Percentiles rank a stretch among this genome's conserved stretches.
phyloP scores from a whole-genome alignment of 1,140 invertebrate genomes.

The Zaprionus vittiger region DNA sequence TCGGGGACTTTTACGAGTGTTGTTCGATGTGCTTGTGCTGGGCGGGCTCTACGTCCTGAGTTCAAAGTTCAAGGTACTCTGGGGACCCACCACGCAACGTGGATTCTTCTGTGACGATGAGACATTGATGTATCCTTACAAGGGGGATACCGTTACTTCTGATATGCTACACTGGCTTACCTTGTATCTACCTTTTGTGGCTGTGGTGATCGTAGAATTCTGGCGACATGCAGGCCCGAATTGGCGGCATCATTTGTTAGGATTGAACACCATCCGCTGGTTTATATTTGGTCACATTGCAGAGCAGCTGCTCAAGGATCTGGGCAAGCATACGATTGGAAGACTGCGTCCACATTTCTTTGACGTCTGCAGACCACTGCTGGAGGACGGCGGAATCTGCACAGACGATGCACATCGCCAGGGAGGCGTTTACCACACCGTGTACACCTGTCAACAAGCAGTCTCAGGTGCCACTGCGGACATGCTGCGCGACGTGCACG shows the following conservation, averaged over 20 bases:
- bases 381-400: slow-evolving; percentile 70
- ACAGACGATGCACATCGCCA: slow-evolving; percentile 80
- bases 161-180: slow-evolving; percentile 33
- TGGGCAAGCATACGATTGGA: slow-evolving; percentile 95
- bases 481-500: slow-evolving; percentile 88
- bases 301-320: slow-evolving; percentile 92
- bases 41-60: slow-evolving; percentile 32
- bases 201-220: slow-evolving; percentile 37
- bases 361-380: slow-evolving; percentile 88
- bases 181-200: slow-evolving; percentile 41
- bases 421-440: slow-evolving; percentile 87
- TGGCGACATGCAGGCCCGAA: neutral
- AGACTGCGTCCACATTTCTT: slow-evolving; percentile 96
- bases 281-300: slow-evolving; percentile 93
- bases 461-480: slow-evolving; percentile 83
- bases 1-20: slow-evolving; percentile 21
- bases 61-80: slow-evolving; percentile 36
- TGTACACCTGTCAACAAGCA: slow-evolving; percentile 86
- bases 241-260: slow-evolving; percentile 85
- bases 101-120: slow-evolving; percentile 98
- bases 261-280: slow-evolving; percentile 89
- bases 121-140: slow-evolving; percentile 93
- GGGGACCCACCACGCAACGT: slow-evolving; percentile 86
- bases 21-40: slow-evolving; percentile 47
- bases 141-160: slow-evolving; percentile 88